Percentiles rank a stretch among this genome's conserved stretches.
Evolutionary conservation across 2,113 vertebrate species (phyloP).

Genomic region (Ageneiosus marmoratus): DNA sequence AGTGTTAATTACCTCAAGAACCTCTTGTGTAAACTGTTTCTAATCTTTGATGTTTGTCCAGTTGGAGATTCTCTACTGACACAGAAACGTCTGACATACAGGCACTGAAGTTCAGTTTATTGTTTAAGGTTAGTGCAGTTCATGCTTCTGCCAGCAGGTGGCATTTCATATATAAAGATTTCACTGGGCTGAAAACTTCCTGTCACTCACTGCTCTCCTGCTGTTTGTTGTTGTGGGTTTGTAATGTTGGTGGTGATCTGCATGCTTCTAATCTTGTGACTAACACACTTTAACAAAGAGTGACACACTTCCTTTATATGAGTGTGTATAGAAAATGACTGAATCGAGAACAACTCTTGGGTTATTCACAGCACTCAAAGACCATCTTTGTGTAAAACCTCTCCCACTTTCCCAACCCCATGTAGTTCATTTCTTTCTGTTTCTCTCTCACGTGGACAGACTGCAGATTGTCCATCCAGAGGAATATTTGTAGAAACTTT

Average conservation of each 20-base stretch:
- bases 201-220: background rate
- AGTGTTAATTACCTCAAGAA: background rate
- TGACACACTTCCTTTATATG: background rate
- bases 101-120: background rate
- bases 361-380: constrained; percentile 29
- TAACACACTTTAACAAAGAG: background rate
- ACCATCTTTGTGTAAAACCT: constrained; percentile 24
- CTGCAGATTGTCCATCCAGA: background rate
- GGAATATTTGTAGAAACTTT: background rate
- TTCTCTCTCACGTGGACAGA: background rate
- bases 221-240: background rate
- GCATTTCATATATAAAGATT: background rate
- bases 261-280: constrained; percentile 28
- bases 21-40: background rate
- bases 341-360: constrained; percentile 13
- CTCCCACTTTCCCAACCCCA: background rate
- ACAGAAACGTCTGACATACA: background rate
- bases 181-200: background rate
- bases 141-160: constrained; percentile 12
- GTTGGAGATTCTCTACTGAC: background rate
- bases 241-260: background rate
- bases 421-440: background rate
- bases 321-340: background rate
- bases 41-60: background rate
- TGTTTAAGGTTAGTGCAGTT: background rate